Evolutionary conservation across 2,113 vertebrate genomes (phyloP).

Genomic region (Delphinus delphis): DNA sequence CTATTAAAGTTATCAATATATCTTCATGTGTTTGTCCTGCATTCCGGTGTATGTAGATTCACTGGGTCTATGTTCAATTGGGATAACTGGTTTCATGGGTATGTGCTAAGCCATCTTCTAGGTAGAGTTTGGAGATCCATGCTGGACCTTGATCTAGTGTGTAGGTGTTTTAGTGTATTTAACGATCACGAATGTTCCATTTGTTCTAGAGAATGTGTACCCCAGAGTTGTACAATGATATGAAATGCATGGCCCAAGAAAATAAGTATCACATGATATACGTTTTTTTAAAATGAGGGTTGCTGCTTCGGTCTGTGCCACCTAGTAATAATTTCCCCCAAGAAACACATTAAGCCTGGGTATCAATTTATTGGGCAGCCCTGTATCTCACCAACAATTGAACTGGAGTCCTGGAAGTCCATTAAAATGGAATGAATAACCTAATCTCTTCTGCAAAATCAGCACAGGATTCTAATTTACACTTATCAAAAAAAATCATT

Average conservation of each 20-base stretch:
- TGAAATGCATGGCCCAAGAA: neutral
- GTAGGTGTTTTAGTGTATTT: neutral
- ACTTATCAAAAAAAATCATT: conserved; percentile 27
- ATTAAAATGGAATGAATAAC: conserved; percentile 68
- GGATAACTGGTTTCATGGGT: neutral
- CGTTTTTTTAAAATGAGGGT: conserved; percentile 38
- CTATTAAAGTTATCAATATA: neutral
- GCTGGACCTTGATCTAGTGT: neutral
- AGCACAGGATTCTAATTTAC: conserved; percentile 55
- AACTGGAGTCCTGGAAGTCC: conserved; percentile 32
- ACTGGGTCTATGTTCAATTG: neutral
- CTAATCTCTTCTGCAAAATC: conserved; percentile 53
- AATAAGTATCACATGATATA: conserved; percentile 44
- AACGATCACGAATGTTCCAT: neutral
- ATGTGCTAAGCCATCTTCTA: neutral
- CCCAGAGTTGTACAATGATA: neutral
- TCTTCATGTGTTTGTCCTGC: neutral
- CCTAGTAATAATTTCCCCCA: conserved; percentile 52
- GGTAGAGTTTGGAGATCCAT: neutral
- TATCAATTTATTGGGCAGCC: conserved; percentile 61
- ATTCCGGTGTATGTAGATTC: neutral
- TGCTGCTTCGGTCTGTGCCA: conserved; percentile 22
- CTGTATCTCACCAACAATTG: conserved; percentile 55
- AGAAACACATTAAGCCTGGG: conserved; percentile 67
- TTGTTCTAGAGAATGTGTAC: conserved; percentile 15